A percentile compares a stretch with the other conserved stretches of the same genome.
These are phyloP conservation scores for Jaculus jaculus DNA, from an alignment of 2,113 vertebrate genomes.

Conservation along the genomic window DNA sequence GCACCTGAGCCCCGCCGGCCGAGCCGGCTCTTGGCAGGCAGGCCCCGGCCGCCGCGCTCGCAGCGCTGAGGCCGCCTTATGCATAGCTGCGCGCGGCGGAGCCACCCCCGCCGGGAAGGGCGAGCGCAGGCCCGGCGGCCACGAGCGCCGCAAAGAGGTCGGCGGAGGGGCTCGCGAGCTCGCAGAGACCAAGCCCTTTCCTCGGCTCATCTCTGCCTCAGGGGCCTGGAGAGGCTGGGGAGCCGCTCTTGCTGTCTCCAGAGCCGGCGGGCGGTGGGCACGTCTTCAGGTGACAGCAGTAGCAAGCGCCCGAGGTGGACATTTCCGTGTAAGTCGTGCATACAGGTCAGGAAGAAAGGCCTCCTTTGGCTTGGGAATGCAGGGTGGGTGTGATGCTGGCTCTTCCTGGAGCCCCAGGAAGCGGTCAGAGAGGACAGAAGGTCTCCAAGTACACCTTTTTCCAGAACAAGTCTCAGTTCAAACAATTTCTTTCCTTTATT, in stretches of 20 bases:
- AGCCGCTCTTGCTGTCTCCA: conserved; percentile 54
- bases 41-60: neutral
- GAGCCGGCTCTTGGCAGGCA: neutral
- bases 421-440: neutral
- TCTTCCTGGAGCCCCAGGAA: neutral
- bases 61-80: conserved; percentile 39
- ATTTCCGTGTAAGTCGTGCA: conserved; percentile 65
- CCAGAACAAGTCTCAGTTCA: conserved; percentile 25
- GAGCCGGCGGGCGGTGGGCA: conserved; percentile 11
- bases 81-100: conserved; percentile 71
- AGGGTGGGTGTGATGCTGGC: neutral
- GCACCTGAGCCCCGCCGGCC: no score
- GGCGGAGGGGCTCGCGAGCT: no score
- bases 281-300: conserved; percentile 50
- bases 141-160: no score
- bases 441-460: neutral
- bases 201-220: conserved; percentile 67
- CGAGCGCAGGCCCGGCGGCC: no score
- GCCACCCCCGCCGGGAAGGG: conserved; percentile 77
- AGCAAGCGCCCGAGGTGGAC: conserved; percentile 47
- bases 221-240: conserved; percentile 44
- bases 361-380: neutral
- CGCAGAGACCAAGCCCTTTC: neutral
- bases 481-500: conserved; percentile 13
- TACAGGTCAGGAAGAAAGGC: neutral